phyloP scores from a whole-genome alignment of 2,113 vertebrate species.

The Ceyx melanurus region DNA sequence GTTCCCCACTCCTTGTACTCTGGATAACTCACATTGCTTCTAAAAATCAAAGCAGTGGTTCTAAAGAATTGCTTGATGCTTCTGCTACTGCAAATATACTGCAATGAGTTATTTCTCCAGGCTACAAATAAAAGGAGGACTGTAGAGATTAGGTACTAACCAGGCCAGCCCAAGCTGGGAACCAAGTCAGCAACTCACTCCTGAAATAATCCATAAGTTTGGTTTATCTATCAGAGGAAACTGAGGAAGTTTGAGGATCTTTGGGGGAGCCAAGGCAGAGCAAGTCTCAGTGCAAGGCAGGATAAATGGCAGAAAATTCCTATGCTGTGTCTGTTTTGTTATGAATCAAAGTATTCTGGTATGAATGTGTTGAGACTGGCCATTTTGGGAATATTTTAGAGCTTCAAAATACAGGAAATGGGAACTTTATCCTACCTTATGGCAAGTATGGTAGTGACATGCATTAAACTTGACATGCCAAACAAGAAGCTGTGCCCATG shows the following conservation, averaged over 20 bases:
- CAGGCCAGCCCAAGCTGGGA: not conserved
- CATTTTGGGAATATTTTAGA: not conserved
- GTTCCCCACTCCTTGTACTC: not conserved
- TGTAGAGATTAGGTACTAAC: not conserved
- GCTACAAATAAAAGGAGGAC: not conserved
- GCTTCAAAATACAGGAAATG: fast-evolving
- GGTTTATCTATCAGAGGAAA: not conserved
- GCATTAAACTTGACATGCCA: fast-evolving
- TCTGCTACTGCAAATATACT: not conserved
- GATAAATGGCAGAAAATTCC: not conserved
- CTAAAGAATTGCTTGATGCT: not conserved
- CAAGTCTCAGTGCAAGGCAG: not conserved
- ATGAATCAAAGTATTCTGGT: not conserved
- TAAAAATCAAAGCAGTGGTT: not conserved
- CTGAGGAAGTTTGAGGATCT: not conserved
- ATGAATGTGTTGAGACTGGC: not conserved
- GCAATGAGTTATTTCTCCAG: not conserved
- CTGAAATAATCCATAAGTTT: not conserved
- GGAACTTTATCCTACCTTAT: fast-evolving
- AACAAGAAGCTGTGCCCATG: fast-evolving
- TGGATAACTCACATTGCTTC: not conserved
- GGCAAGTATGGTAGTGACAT: fast-evolving
- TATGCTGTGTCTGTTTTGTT: not conserved
- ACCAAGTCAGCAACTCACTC: not conserved
- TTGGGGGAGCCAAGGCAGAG: not conserved